These are phyloP conservation scores for Neomonachus schauinslandi DNA, from an alignment of 2,113 vertebrate genomes.

Conservation along the genomic window DNA sequence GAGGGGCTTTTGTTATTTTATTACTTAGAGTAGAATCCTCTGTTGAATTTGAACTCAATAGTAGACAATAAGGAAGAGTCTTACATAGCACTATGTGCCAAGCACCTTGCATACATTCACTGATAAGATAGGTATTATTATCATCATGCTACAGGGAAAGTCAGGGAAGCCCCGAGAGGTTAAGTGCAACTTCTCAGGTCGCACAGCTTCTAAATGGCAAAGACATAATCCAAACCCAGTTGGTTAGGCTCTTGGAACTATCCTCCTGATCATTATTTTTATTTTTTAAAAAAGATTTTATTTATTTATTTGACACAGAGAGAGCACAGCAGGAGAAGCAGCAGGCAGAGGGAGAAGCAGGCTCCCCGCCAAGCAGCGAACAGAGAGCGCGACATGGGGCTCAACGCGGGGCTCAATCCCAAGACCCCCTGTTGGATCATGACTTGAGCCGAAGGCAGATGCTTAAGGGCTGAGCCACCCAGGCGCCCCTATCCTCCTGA, in stretches of 20 bases:
- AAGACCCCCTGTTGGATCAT: too few species aligned
- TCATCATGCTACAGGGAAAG: neutral
- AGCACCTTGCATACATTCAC: neutral
- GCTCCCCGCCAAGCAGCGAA: too few species aligned
- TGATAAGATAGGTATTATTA: neutral
- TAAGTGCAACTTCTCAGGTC: neutral
- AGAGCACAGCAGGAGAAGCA: too few species aligned
- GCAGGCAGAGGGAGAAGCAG: too few species aligned
- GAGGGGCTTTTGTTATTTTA: neutral
- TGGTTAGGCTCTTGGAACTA: neutral
- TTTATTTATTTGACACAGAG: too few species aligned
- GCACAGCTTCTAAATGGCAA: neutral
- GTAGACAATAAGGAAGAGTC: neutral
- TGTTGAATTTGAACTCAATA: neutral
- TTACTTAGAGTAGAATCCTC: neutral
- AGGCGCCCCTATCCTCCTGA: neutral
- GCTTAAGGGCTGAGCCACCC: too few species aligned
- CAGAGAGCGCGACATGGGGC: too few species aligned
- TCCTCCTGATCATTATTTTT: neutral
- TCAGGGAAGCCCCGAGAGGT: neutral
- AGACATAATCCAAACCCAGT: slow-evolving; percentile 16
- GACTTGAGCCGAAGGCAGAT: too few species aligned
- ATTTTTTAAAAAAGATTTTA: too few species aligned
- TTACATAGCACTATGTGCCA: neutral
- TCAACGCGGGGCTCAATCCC: too few species aligned